A percentile compares a stretch with the other conserved stretches of the same genome.
phyloP scores from a whole-genome alignment of 30 jellyfish, hydroid and myxozoan species.

The Aurelia sp. region DNA sequence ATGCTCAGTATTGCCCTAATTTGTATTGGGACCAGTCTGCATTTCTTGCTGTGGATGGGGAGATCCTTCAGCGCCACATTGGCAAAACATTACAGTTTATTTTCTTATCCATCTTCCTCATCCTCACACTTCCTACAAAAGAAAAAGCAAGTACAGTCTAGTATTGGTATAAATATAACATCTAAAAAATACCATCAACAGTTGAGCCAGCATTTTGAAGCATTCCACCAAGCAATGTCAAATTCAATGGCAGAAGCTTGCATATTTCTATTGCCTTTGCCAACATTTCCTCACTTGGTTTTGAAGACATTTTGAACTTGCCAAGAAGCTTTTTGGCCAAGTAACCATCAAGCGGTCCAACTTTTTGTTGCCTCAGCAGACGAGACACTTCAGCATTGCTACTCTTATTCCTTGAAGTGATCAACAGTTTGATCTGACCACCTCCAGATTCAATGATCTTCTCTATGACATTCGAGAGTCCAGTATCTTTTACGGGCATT shows the following conservation, averaged over 20 bases:
- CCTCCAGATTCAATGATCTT: slow-evolving; percentile 22
- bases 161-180: no score
- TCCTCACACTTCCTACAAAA: no score
- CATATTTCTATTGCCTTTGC: slow-evolving; percentile 27
- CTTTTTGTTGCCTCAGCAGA: slow-evolving; percentile 5
- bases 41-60: no score
- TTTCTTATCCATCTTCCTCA: no score
- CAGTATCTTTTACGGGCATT: neutral
- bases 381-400: neutral
- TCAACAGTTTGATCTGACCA: slow-evolving; percentile 24
- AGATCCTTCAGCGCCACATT: no score
- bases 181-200: no score
- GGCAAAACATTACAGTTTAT: no score
- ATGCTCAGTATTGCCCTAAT: no score
- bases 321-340: slow-evolving; percentile 19
- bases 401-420: slow-evolving; percentile 42
- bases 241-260: slow-evolving; percentile 22
- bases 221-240: slow-evolving; percentile 48
- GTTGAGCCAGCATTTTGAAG: slow-evolving; percentile 9
- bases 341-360: slow-evolving; percentile 43
- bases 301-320: slow-evolving; percentile 8
- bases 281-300: slow-evolving; percentile 37
- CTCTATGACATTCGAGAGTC: slow-evolving; percentile 16
- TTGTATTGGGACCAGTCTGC: no score
- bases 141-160: no score